A percentile compares a stretch with the other conserved stretches of the same genome.
phyloP scores from a whole-genome alignment of 1,140 invertebrate genomes.

The Ptiloglossa arizonensis region DNA sequence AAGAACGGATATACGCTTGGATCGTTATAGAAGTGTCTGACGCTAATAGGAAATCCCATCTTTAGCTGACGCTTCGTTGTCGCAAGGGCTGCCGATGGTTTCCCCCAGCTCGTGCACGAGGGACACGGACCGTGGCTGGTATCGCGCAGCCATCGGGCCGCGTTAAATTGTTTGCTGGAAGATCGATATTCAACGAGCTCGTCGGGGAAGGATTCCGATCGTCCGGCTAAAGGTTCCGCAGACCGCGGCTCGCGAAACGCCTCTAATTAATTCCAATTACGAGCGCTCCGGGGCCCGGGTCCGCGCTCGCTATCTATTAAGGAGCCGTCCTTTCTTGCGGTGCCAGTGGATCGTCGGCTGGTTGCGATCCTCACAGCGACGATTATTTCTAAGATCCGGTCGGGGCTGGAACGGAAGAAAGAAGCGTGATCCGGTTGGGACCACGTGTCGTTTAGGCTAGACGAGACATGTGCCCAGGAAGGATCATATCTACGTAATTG shows the following conservation, averaged over 20 bases:
- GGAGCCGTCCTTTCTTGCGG: constrained; percentile 9
- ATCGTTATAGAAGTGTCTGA: too few species aligned
- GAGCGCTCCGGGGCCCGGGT: constrained; percentile 9
- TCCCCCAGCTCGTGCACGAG: not conserved
- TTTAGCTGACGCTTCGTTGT: too few species aligned
- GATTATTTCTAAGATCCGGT: constrained; percentile 7
- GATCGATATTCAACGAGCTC: constrained; percentile 29
- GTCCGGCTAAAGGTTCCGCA: constrained; percentile 17
- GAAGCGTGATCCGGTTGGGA: not conserved
- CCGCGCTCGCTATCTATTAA: constrained; percentile 41
- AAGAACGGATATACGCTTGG: too few species aligned
- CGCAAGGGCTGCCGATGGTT: not conserved
- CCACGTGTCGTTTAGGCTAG: too few species aligned
- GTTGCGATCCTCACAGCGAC: not conserved
- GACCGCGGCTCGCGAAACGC: constrained; percentile 37
- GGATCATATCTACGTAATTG: too few species aligned
- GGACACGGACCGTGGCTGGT: not conserved
- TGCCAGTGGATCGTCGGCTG: not conserved
- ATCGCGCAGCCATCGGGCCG: constrained; percentile 2
- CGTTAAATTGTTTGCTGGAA: constrained; percentile 24
- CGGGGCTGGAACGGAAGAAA: not conserved
- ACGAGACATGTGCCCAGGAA: too few species aligned
- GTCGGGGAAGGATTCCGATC: constrained; percentile 5
- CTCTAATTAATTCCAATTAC: constrained; percentile 59
- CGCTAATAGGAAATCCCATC: too few species aligned